Percentiles rank a stretch among this genome's conserved stretches.
Evolutionary conservation across 1,140 invertebrate species (phyloP).

Genomic region (Lordiphosa clarofinis): DNA sequence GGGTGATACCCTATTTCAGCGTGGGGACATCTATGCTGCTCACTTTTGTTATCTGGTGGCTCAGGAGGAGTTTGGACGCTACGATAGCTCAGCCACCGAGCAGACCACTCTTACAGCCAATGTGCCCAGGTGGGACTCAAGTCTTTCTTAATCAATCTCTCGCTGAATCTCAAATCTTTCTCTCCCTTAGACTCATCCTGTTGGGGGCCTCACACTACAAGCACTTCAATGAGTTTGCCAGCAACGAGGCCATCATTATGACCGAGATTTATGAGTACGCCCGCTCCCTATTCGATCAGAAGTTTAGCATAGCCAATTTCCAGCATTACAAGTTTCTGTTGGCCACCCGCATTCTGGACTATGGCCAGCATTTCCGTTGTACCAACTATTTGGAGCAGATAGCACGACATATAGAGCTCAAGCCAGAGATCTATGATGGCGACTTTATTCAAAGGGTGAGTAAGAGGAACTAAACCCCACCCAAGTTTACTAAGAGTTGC

Average conservation of each 20-base stretch:
- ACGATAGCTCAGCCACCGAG: slow-evolving; percentile 78
- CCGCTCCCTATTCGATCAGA: slow-evolving; percentile 88
- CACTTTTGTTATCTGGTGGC: slow-evolving; percentile 97
- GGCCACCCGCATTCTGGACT: slow-evolving; percentile 88
- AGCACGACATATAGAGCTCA: slow-evolving; percentile 83
- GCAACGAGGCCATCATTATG: slow-evolving; percentile 92
- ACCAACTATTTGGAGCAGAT: slow-evolving; percentile 90
- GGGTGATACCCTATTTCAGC: slow-evolving; percentile 84
- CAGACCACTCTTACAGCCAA: slow-evolving; percentile 58
- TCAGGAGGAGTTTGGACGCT: slow-evolving; percentile 86
- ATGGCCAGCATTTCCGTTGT: slow-evolving; percentile 88
- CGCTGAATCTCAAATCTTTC: background rate
- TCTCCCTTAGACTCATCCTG: slow-evolving; percentile 85
- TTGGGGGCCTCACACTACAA: slow-evolving; percentile 86
- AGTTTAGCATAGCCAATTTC: slow-evolving; percentile 86
- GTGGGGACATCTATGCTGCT: slow-evolving; percentile 90
- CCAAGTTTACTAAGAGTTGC: too few species aligned
- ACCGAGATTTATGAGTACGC: slow-evolving; percentile 98
- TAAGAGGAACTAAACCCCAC: too few species aligned
- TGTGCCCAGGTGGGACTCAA: slow-evolving; percentile 54
- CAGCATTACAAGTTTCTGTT: slow-evolving; percentile 88
- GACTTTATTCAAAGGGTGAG: slow-evolving; percentile 84
- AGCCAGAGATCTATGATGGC: slow-evolving; percentile 82
- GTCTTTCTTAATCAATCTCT: background rate
- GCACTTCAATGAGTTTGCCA: slow-evolving; percentile 86